These are phyloP conservation scores for Clanis bilineata DNA, from an alignment of 2,888 invertebrate species.

Conservation along the genomic window DNA sequence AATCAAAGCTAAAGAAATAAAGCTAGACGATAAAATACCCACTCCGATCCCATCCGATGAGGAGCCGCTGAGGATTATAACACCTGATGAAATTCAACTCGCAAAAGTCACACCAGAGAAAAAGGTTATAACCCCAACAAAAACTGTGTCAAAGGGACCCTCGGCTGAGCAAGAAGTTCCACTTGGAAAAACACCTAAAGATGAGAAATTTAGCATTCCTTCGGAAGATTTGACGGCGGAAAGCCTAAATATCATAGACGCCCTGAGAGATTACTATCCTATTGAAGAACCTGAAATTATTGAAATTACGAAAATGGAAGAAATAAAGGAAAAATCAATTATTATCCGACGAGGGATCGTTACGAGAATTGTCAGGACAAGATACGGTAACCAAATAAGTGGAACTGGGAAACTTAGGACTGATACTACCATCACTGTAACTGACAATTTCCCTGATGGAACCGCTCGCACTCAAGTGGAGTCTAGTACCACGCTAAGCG, in stretches of 20 bases:
- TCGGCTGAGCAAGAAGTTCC: too few species aligned
- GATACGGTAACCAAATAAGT: slow-evolving; percentile 38
- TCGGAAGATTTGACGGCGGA: not conserved
- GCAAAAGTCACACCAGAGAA: not conserved
- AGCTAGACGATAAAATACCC: slow-evolving; percentile 9
- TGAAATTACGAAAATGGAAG: slow-evolving; percentile 34
- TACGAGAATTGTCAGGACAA: slow-evolving; percentile 42
- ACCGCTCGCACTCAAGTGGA: slow-evolving; percentile 29
- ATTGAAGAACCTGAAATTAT: slow-evolving; percentile 37
- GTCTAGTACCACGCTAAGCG: not conserved
- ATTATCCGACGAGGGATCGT: slow-evolving; percentile 37
- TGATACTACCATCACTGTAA: slow-evolving; percentile 49
- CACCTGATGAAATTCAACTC: slow-evolving; percentile 10
- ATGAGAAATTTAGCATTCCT: too few species aligned
- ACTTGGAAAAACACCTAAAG: too few species aligned
- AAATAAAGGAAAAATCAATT: slow-evolving; percentile 37
- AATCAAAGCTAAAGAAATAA: slow-evolving; percentile 17
- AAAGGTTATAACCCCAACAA: not conserved
- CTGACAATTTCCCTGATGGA: slow-evolving; percentile 60
- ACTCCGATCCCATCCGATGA: slow-evolving; percentile 4
- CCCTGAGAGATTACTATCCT: slow-evolving; percentile 33
- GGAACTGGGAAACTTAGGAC: slow-evolving; percentile 51
- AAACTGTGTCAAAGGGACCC: too few species aligned
- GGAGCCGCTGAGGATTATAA: not conserved
- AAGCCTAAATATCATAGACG: slow-evolving; percentile 26